These are phyloP conservation scores for Blastomussa wellsi DNA, from an alignment of 92 coral and sea anemone species.

Conservation along the genomic window DNA sequence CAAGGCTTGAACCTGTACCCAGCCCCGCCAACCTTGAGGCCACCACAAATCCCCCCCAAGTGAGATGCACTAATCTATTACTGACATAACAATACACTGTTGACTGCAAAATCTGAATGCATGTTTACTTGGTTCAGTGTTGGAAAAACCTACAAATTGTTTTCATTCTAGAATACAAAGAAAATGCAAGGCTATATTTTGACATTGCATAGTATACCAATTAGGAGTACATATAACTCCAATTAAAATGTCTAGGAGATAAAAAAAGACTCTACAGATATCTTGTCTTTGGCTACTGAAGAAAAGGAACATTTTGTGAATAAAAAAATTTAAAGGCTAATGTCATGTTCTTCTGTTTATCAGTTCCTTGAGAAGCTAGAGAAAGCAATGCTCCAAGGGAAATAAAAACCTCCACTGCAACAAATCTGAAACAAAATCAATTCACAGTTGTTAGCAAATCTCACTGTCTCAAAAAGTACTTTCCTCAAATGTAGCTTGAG, in stretches of 20 bases:
- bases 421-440: constrained; percentile 15
- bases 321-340: background rate
- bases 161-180: background rate
- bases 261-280: background rate
- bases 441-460: no score
- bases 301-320: background rate
- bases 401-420: background rate
- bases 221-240: background rate
- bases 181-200: background rate
- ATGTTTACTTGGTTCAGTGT: background rate
- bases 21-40: no score
- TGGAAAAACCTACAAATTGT: background rate
- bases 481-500: no score
- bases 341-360: background rate
- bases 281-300: background rate
- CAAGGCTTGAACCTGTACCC: no score
- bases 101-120: background rate
- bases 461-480: no score
- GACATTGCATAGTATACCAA: background rate
- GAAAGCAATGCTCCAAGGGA: background rate
- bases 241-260: background rate
- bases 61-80: no score
- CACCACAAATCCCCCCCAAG: no score
- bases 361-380: background rate
- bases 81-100: background rate